Conservation (phyloP, 2,888 invertebrate genomes). For the Schizaphis graminum region DNA sequence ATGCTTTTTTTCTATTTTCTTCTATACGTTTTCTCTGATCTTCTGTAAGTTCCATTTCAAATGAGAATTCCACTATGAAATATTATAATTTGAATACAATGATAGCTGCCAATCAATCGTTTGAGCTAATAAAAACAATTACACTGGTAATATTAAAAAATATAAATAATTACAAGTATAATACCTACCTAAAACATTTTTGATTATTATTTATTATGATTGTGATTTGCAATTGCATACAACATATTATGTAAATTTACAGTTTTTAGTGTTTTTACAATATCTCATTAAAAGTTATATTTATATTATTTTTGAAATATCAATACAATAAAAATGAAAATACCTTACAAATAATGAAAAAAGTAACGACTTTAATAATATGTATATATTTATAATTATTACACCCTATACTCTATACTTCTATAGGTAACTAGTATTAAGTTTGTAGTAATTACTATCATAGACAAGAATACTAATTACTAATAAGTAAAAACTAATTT, state of each 20-base stretch:
- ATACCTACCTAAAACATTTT: neutral
- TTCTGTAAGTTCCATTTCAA: conserved; percentile 66
- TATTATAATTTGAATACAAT: neutral
- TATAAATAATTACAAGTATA: neutral
- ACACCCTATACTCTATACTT: too few species aligned
- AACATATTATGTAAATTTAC: neutral
- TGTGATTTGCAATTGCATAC: neutral
- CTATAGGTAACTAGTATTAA: too few species aligned
- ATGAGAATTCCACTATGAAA: neutral
- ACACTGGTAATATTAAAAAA: neutral
- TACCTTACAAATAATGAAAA: neutral
- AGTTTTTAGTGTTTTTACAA: neutral
- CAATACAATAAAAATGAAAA: neutral
- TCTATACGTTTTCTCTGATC: conserved; percentile 71
- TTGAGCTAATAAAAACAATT: neutral
- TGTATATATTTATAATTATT: too few species aligned
- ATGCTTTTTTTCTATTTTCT: conserved; percentile 72
- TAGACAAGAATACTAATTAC: too few species aligned
- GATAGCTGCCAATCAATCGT: too few species aligned
- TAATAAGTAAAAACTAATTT: too few species aligned
- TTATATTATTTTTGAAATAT: neutral
- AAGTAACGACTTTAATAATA: neutral
- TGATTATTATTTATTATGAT: neutral
- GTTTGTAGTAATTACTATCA: too few species aligned
- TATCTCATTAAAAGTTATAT: neutral